These are phyloP conservation scores for Rhea americana DNA, from an alignment of 2,113 vertebrate genomes.

Conservation along the genomic window DNA sequence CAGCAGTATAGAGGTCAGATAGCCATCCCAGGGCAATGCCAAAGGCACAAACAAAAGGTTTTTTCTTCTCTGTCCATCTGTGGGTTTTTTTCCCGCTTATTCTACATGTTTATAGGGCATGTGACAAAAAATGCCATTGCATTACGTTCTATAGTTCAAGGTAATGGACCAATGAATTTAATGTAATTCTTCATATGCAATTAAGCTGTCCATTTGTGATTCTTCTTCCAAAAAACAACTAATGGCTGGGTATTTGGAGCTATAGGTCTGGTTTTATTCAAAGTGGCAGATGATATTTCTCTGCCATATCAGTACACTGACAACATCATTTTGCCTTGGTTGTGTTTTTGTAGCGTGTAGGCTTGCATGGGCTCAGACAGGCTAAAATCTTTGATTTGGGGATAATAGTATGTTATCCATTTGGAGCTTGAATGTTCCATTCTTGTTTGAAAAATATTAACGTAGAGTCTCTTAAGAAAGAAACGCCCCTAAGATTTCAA, in stretches of 20 bases:
- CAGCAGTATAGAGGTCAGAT: conserved; percentile 56
- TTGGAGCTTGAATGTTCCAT: not conserved
- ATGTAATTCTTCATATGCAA: not conserved
- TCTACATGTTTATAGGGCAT: not conserved
- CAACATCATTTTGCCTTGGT: conserved; percentile 17
- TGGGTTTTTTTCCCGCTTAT: conserved; percentile 13
- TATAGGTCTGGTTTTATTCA: conserved; percentile 41
- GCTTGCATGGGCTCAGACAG: conserved; percentile 18
- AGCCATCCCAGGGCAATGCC: conserved; percentile 49
- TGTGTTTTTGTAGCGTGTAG: conserved; percentile 45
- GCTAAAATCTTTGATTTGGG: conserved; percentile 34
- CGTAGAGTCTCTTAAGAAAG: not conserved
- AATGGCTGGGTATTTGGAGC: not conserved
- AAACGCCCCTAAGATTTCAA: not conserved
- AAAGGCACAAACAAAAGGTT: conserved; percentile 56
- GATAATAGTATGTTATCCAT: conserved; percentile 13
- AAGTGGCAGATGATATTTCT: conserved; percentile 54
- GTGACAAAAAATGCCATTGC: not conserved
- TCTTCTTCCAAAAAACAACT: not conserved
- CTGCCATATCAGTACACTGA: conserved; percentile 11
- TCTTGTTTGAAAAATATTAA: conserved; percentile 35
- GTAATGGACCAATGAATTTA: conserved; percentile 17
- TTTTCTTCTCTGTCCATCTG: conserved; percentile 54
- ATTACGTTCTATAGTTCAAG: conserved; percentile 12
- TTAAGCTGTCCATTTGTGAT: not conserved